Evolutionary conservation across 2,797 vertebrate genomes (phyloP).

Genomic region (Acridotheres tristis): DNA sequence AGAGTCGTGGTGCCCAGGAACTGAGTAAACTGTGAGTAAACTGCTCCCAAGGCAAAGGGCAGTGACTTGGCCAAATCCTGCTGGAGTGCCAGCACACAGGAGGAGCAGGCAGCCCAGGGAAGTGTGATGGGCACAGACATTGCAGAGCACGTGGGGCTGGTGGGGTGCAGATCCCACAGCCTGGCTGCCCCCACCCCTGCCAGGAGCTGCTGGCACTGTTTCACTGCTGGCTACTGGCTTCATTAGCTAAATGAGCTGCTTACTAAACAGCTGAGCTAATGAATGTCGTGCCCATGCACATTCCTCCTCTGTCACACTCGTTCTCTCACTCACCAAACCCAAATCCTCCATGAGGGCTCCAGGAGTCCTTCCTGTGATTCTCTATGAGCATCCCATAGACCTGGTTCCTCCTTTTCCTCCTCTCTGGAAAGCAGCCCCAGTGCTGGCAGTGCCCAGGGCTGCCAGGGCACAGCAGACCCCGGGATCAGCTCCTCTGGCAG

Average conservation of each 20-base stretch:
- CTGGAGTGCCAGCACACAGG: neutral
- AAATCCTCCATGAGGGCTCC: neutral
- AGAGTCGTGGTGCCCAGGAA: neutral
- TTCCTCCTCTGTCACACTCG: neutral
- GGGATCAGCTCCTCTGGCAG: neutral
- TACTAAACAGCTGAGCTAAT: neutral
- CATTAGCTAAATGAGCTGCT: neutral
- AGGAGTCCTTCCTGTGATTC: neutral
- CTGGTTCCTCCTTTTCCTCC: neutral
- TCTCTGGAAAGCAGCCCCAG: neutral
- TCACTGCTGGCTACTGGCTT: neutral
- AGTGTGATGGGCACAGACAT: fast-evolving
- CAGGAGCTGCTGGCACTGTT: neutral
- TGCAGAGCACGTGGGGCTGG: neutral
- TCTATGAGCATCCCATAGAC: neutral
- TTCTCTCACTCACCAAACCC: neutral
- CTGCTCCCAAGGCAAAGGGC: neutral
- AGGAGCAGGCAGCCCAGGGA: neutral
- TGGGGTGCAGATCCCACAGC: neutral
- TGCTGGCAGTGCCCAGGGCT: fast-evolving
- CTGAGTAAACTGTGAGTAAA: neutral
- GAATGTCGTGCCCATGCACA: neutral
- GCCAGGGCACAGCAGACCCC: neutral
- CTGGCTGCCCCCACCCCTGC: neutral
- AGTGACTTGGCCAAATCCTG: neutral